Percentiles rank a stretch among this genome's conserved stretches.
phyloP scores from a whole-genome alignment of 2,113 vertebrate species.

The Tenebrosternarchus preto region DNA sequence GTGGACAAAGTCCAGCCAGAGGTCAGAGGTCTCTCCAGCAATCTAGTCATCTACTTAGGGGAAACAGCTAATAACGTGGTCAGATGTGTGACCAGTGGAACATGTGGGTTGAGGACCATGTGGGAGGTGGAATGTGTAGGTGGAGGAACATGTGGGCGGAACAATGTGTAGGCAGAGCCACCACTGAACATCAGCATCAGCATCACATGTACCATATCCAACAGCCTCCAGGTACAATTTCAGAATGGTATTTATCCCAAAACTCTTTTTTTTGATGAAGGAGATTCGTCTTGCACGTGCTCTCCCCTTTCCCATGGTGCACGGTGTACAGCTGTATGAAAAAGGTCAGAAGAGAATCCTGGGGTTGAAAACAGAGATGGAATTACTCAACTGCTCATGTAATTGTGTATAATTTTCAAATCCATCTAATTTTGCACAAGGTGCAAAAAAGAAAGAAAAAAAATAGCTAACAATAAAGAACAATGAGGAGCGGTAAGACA shows the following conservation, averaged over 20 bases:
- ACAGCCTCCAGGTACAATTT: background rate
- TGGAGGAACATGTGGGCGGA: background rate
- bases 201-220: background rate
- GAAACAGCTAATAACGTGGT: background rate
- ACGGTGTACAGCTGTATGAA: background rate
- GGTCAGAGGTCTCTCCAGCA: background rate
- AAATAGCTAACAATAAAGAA: no score
- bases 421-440: no score
- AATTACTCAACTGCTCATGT: background rate
- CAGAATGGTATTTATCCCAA: constrained; percentile 7
- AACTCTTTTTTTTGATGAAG: background rate
- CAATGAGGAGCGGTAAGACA: no score
- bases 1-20: constrained; percentile 3
- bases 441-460: no score
- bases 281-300: no score
- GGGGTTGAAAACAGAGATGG: background rate
- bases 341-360: background rate
- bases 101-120: no score
- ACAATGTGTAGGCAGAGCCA: no score
- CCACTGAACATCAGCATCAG: no score
- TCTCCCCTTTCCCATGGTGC: background rate
- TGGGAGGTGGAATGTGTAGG: background rate
- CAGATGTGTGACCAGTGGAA: no score
- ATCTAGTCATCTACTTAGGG: background rate
- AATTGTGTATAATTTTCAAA: no score